Base-by-base conservation (phyloP, 2,113 vertebrate species). In the Oxyura jamaicensis region DNA sequence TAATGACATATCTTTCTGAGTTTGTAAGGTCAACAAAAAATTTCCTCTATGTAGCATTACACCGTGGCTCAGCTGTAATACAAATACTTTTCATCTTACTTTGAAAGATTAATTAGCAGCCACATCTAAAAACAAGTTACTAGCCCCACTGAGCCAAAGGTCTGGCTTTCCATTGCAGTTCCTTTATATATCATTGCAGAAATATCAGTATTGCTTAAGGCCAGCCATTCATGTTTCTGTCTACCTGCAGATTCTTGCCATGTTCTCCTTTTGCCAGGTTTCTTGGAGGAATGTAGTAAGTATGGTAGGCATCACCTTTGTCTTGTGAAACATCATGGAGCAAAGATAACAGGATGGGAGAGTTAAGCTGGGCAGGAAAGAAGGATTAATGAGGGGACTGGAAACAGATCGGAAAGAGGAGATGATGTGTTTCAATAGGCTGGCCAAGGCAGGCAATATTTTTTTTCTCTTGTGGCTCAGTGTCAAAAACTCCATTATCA, bases 401-500 rank as follows among this genome's bases (percentile, higher is more conserved):
- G 85, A 94, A 91, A 90, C 77, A 91, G 56, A 68, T 39, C 88
- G 88, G 68, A 83, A 93, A 96, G 50, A 85, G 50, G 77, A 94
- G 86, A 68, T 84, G 13, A 44, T 72, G 80, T 78, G 23, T 95
- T 93, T 94, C 80, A 91, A 62, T 84, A 79, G 25, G 44, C 41
- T 94, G 93, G 81, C 77, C 53, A 92, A 93, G 48, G 81, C 86
- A 96, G 86, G 66, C 90, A 94, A 71, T 5, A 3, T 44, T 48
- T 63, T 76, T 58, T 58, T 59, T 93, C 88, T 97, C 59, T 48
- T 76, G 74, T 97, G 94, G 83, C 83, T 89, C 29, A 13, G 60
- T 86, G 58, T 95, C 93, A 95, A 95, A 96, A 95, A 56, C 58
- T 84, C 83, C 74, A 78, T 95, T 95, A 94, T 93, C 56, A 77